Percentiles rank a stretch among this genome's conserved stretches.
Evolutionary conservation across 2,888 invertebrate genomes (phyloP).

Genomic region (Cataglyphis altisquamis): DNA sequence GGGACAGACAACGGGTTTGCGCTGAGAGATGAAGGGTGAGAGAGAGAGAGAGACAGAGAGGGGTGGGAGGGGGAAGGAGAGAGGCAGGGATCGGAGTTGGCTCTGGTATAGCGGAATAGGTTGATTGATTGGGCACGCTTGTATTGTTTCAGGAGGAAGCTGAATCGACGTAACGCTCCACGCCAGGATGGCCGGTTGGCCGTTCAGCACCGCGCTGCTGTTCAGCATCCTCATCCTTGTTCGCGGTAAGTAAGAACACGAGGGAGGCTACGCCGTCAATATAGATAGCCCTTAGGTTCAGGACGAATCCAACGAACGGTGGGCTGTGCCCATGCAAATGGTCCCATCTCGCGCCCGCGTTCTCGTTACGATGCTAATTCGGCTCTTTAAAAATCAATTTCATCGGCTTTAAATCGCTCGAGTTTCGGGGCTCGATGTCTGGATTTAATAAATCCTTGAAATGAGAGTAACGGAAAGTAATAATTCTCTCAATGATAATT

Average conservation of each 20-base stretch:
- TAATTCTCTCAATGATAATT: neutral
- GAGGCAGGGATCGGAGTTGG: slow-evolving; percentile 59
- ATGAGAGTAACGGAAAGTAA: neutral
- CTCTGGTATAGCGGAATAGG: slow-evolving; percentile 64
- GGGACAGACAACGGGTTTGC: slow-evolving; percentile 35
- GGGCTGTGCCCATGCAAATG: slow-evolving; percentile 37
- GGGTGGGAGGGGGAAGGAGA: slow-evolving; percentile 40
- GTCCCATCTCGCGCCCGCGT: neutral
- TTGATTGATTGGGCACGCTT: slow-evolving; percentile 85
- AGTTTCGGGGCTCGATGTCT: neutral
- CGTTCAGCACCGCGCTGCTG: slow-evolving; percentile 84
- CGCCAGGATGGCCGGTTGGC: slow-evolving; percentile 85
- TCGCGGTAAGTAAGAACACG: slow-evolving; percentile 83
- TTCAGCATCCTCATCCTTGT: slow-evolving; percentile 84
- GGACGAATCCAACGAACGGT: neutral
- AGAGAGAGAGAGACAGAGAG: slow-evolving; percentile 46
- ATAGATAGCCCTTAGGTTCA: neutral
- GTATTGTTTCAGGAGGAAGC: slow-evolving; percentile 86
- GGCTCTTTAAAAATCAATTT: slow-evolving; percentile 47
- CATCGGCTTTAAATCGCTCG: slow-evolving; percentile 33
- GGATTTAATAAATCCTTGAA: slow-evolving; percentile 33
- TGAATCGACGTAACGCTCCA: slow-evolving; percentile 86
- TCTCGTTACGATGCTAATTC: slow-evolving; percentile 44
- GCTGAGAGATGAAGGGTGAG: slow-evolving; percentile 27
- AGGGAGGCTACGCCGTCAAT: slow-evolving; percentile 24